These are phyloP conservation scores for Heliconius eleuchia DNA, from an alignment of 1,140 invertebrate genomes.

Conservation along the genomic window DNA sequence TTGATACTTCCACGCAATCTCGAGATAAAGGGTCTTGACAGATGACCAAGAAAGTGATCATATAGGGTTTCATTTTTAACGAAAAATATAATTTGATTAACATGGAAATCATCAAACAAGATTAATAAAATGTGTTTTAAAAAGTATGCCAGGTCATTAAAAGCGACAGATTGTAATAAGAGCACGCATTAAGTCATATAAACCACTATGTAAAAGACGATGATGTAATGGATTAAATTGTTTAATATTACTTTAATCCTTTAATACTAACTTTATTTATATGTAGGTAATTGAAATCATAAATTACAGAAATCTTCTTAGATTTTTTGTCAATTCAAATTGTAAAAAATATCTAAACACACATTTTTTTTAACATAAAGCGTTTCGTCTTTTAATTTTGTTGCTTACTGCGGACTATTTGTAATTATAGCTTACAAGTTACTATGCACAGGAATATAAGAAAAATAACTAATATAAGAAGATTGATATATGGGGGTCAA, in stretches of 20 bases:
- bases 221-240: neutral
- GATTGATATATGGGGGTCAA: slow-evolving; percentile 45
- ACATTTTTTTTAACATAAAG: neutral
- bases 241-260: neutral
- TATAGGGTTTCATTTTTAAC: no score
- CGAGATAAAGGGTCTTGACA: no score
- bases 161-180: neutral
- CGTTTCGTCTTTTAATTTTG: neutral
- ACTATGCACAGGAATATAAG: neutral
- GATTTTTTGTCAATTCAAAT: no score
- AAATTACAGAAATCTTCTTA: neutral
- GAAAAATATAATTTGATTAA: neutral
- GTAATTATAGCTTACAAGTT: neutral
- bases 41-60: no score
- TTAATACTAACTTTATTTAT: neutral
- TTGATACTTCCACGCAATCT: no score
- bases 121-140: neutral
- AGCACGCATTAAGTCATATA: neutral
- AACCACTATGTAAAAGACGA: neutral
- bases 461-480: slow-evolving; percentile 28
- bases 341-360: neutral
- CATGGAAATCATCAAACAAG: neutral
- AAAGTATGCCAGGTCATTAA: neutral
- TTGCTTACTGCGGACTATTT: neutral
- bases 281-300: neutral